phyloP scores from a whole-genome alignment of 2,888 invertebrate genomes.

The Ptilodon capucinus region DNA sequence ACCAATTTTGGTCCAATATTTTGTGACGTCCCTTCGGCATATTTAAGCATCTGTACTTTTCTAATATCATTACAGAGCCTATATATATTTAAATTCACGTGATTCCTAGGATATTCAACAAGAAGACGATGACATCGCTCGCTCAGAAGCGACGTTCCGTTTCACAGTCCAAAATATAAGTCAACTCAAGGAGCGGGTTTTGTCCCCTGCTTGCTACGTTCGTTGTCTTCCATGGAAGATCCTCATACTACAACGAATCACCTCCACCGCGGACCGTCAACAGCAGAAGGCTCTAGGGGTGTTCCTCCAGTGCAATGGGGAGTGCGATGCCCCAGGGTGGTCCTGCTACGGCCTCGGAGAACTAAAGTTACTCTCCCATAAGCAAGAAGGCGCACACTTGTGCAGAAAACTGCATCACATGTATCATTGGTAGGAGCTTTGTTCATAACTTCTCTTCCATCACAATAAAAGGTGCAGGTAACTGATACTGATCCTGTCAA shows the following conservation, averaged over 20 bases:
- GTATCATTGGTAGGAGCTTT: conserved; percentile 92
- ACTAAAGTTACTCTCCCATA: conserved; percentile 93
- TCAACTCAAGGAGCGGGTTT: conserved; percentile 90
- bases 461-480: too few species aligned
- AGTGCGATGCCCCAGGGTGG: conserved; percentile 98
- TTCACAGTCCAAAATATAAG: conserved; percentile 94
- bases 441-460: background rate
- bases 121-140: conserved; percentile 89
- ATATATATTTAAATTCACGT: too few species aligned
- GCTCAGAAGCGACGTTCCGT: conserved; percentile 96
- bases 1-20: too few species aligned
- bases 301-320: conserved; percentile 97
- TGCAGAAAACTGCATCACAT: conserved; percentile 95
- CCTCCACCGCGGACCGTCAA: conserved; percentile 88
- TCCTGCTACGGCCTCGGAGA: conserved; percentile 98
- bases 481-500: too few species aligned
- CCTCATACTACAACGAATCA: conserved; percentile 93
- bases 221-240: conserved; percentile 99
- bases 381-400: conserved; percentile 90
- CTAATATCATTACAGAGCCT: too few species aligned
- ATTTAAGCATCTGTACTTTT: too few species aligned
- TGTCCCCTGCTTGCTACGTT: conserved; percentile 95
- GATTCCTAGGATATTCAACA: conserved; percentile 77
- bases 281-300: conserved; percentile 89
- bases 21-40: too few species aligned